phyloP scores from a whole-genome alignment of 2,797 vertebrate genomes.

The Anabas testudineus region DNA sequence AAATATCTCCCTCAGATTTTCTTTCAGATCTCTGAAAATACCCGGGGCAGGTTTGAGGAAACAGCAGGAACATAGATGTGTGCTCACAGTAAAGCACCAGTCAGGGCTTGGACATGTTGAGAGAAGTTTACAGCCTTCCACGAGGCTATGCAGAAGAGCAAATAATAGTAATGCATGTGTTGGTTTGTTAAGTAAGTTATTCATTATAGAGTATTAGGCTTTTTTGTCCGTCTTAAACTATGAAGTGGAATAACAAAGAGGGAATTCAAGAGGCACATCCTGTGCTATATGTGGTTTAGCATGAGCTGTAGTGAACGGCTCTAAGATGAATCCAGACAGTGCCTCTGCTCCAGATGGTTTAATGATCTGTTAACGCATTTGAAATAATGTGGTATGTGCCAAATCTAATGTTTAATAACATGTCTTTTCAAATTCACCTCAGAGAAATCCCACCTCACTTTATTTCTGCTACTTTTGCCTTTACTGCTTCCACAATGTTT shows the following conservation, averaged over 20 bases:
- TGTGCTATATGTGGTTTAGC: slow-evolving; percentile 26
- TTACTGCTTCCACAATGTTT: slow-evolving; percentile 45
- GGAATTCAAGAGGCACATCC: slow-evolving; percentile 22
- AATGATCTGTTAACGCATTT: slow-evolving; percentile 31
- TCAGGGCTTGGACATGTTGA: slow-evolving; percentile 41
- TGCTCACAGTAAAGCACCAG: slow-evolving; percentile 40
- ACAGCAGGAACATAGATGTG: slow-evolving; percentile 49
- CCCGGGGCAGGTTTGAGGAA: slow-evolving; percentile 61
- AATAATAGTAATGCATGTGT: slow-evolving; percentile 20
- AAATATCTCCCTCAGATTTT: slow-evolving; percentile 74
- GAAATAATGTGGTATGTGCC: slow-evolving; percentile 48
- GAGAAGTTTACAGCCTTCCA: slow-evolving; percentile 41
- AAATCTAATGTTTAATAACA: slow-evolving; percentile 46
- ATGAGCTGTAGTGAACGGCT: slow-evolving; percentile 19
- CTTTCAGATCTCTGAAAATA: slow-evolving; percentile 83
- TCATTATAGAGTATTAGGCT: slow-evolving; percentile 25
- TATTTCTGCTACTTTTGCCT: slow-evolving; percentile 38
- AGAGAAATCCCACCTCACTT: slow-evolving; percentile 35
- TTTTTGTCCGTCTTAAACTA: slow-evolving; percentile 1
- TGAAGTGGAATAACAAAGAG: slow-evolving; percentile 26
- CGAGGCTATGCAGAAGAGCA: slow-evolving; percentile 17
- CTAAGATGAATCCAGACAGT: slow-evolving; percentile 5
- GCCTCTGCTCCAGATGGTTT: slow-evolving; percentile 24
- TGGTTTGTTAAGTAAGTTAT: slow-evolving; percentile 33
- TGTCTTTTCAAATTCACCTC: slow-evolving; percentile 13